phyloP scores from a whole-genome alignment of 1,140 invertebrate genomes.

The Harlomillsia oculata region DNA sequence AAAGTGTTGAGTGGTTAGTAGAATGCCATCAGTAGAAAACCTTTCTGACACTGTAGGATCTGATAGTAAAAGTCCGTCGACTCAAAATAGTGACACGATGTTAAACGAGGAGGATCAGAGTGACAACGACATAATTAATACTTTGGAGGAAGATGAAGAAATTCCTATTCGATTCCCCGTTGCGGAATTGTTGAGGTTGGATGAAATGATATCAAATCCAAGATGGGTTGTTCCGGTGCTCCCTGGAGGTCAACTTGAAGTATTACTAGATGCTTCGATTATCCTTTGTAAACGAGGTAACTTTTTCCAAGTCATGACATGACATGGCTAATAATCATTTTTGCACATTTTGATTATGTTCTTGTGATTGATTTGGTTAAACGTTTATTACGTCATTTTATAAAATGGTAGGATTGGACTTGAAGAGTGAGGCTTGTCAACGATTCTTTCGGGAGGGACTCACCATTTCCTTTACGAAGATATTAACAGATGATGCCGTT shows the following conservation, averaged over 20 bases:
- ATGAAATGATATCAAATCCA: slow-evolving; percentile 89
- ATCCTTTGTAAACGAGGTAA: slow-evolving; percentile 68
- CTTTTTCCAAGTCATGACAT: too few relatives aligned
- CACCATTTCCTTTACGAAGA: slow-evolving; percentile 91
- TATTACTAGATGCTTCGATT: slow-evolving; percentile 78
- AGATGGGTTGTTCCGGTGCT: slow-evolving; percentile 95
- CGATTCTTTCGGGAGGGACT: slow-evolving; percentile 90
- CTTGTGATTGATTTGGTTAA: background rate
- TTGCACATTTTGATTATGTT: background rate
- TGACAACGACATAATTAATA: background rate
- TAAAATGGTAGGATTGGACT: slow-evolving; percentile 62
- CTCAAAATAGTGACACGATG: too few relatives aligned
- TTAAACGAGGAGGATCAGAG: slow-evolving; percentile 3
- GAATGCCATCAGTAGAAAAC: too few relatives aligned
- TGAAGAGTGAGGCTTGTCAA: slow-evolving; percentile 80
- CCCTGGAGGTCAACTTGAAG: slow-evolving; percentile 89
- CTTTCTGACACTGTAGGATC: too few relatives aligned
- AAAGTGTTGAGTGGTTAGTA: too few relatives aligned
- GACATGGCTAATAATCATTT: background rate
- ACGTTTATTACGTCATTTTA: slow-evolving; percentile 29
- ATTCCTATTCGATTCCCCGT: slow-evolving; percentile 57
- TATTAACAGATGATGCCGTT: slow-evolving; percentile 95
- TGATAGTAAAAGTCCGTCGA: too few relatives aligned
- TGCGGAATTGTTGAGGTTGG: slow-evolving; percentile 71
- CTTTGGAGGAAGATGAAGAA: slow-evolving; percentile 23